Percentiles rank a stretch among this genome's conserved stretches.
These are phyloP conservation scores for Ovis canadensis DNA, from an alignment of 2,113 vertebrate genomes.

Conservation along the genomic window DNA sequence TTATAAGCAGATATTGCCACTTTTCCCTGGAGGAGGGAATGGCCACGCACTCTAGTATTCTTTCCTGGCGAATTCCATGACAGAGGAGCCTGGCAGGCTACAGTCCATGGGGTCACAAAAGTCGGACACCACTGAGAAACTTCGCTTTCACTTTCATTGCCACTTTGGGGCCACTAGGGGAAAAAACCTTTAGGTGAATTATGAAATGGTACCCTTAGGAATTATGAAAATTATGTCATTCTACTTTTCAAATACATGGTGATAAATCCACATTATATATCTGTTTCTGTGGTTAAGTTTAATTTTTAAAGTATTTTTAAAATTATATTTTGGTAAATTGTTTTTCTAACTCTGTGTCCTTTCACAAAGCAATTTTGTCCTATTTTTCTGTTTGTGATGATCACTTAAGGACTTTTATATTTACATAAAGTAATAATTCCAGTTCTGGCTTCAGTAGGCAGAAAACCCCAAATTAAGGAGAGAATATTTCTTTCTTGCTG, in stretches of 20 bases:
- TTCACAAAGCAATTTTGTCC: not conserved
- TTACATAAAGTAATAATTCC: not conserved
- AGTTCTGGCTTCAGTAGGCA: not conserved
- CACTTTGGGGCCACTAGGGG: constrained; percentile 36
- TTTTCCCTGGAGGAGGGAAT: not conserved
- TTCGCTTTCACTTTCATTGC: not conserved
- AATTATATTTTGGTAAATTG: not conserved
- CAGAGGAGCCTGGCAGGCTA: not conserved
- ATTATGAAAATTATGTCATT: not conserved
- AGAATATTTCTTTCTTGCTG: not conserved
- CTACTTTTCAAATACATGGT: not conserved
- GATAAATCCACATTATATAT: not conserved
- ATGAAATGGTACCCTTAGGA: constrained; percentile 1
- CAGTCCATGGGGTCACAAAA: not conserved
- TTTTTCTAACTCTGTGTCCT: not conserved
- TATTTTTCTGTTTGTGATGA: not conserved
- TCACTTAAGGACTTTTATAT: not conserved
- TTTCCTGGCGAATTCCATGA: not conserved
- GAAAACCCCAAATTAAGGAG: not conserved
- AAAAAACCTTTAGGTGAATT: constrained; percentile 30
- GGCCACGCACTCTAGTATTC: not conserved
- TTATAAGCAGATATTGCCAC: not conserved
- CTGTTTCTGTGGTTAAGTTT: not conserved
- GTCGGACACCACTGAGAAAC: not conserved
- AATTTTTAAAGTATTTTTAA: not conserved